Conservation (phyloP, 1,140 invertebrate genomes). For the Cephus cinctus region DNA sequence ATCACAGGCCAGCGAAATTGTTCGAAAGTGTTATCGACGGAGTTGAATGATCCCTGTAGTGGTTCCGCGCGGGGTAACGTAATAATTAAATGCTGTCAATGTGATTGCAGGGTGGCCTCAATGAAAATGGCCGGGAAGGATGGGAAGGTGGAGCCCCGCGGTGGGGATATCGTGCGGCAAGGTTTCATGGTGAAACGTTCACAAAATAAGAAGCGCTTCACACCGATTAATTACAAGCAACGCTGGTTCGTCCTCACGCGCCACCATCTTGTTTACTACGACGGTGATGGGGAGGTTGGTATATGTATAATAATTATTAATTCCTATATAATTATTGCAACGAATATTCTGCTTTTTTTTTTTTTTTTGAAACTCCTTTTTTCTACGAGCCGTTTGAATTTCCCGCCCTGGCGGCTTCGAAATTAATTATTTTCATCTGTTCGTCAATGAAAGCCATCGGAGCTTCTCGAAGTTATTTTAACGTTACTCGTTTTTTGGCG, state of each 20-base stretch:
- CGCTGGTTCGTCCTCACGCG: conserved; percentile 80
- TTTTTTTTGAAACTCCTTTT: too few species aligned
- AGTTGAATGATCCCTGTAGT: conserved; percentile 26
- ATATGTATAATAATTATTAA: too few species aligned
- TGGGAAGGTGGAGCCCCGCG: conserved; percentile 43
- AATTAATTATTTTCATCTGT: too few species aligned
- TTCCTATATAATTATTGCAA: too few species aligned
- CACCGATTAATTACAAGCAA: conserved; percentile 80
- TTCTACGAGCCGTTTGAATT: conserved; percentile 2
- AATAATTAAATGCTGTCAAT: not conserved
- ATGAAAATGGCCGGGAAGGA: conserved; percentile 47
- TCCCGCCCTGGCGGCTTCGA: not conserved
- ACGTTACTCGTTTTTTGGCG: too few species aligned
- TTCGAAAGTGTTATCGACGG: not conserved
- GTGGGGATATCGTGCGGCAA: conserved; percentile 49
- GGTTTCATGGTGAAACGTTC: conserved; percentile 84
- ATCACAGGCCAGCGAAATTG: not conserved
- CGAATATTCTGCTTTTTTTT: too few species aligned
- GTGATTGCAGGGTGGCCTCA: conserved; percentile 26
- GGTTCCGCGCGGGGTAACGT: not conserved
- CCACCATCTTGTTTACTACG: conserved; percentile 75
- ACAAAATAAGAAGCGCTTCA: conserved; percentile 84
- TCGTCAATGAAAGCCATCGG: too few species aligned
- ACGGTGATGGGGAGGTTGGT: conserved; percentile 74
- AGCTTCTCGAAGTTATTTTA: too few species aligned